phyloP scores from a whole-genome alignment of 1,140 invertebrate species.

The Procambarus virginalis region DNA sequence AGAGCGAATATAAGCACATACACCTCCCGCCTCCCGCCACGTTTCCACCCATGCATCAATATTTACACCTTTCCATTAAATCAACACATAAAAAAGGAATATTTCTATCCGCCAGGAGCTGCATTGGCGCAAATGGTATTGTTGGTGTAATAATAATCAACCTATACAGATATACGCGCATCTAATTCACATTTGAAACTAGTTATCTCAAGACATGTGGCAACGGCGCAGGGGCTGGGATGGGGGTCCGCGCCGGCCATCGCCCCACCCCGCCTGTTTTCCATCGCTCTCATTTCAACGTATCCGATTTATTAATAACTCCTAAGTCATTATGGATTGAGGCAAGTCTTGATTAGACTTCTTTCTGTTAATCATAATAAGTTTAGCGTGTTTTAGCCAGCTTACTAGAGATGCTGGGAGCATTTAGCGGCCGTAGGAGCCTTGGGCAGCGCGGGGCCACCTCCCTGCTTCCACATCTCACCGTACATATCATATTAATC shows the following conservation, averaged over 20 bases:
- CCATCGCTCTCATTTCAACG: conserved; percentile 59
- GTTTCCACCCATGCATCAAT: too few relatives aligned
- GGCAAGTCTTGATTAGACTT: conserved; percentile 47
- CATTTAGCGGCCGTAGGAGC: not conserved
- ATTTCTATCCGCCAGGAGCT: not conserved
- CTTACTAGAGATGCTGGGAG: not conserved
- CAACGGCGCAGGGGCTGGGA: conserved; percentile 19
- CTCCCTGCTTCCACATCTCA: too few relatives aligned
- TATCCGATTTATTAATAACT: conserved; percentile 57
- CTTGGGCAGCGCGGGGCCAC: too few relatives aligned
- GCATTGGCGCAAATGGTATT: not conserved
- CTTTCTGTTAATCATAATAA: conserved; percentile 40
- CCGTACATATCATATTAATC: too few relatives aligned
- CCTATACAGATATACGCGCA: conserved; percentile 32
- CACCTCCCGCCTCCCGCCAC: too few relatives aligned
- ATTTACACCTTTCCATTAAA: not conserved
- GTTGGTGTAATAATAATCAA: conserved; percentile 22
- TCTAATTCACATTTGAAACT: conserved; percentile 48
- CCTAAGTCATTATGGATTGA: conserved; percentile 56
- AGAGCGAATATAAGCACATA: not conserved
- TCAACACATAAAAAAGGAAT: not conserved
- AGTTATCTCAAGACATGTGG: conserved; percentile 44
- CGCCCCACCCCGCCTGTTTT: conserved; percentile 38
- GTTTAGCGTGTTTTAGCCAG: conserved; percentile 20
- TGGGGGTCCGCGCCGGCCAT: conserved; percentile 33